Percentiles rank a stretch among this genome's conserved stretches.
phyloP scores from a whole-genome alignment of 1,140 invertebrate species.

The Drosophila erecta region DNA sequence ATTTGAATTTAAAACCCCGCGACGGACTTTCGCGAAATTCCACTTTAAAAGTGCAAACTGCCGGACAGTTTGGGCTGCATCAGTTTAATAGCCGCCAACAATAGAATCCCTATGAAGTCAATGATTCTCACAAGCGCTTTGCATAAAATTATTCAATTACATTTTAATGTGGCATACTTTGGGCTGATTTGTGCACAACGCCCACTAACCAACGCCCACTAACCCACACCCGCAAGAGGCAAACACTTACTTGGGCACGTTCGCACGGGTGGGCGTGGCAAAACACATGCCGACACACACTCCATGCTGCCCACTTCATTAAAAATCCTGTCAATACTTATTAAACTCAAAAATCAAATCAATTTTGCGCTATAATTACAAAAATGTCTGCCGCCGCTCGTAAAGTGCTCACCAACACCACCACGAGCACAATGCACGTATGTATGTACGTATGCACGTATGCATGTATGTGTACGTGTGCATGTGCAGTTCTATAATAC shows the following conservation, averaged over 20 bases:
- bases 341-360: slow-evolving; percentile 82
- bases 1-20: slow-evolving; percentile 2
- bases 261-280: slow-evolving; percentile 13
- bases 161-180: slow-evolving; percentile 54
- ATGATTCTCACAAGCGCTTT: slow-evolving; percentile 37
- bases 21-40: not conserved
- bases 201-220: not conserved
- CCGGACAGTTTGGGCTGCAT: not conserved
- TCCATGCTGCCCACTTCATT: slow-evolving; percentile 56
- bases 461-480: not conserved
- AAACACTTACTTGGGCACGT: slow-evolving; percentile 32
- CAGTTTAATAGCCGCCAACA: slow-evolving; percentile 37
- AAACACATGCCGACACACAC: not conserved
- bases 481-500: slow-evolving; percentile 4
- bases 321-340: slow-evolving; percentile 82
- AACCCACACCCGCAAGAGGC: not conserved
- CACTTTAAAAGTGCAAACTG: slow-evolving; percentile 13
- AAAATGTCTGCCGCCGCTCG: slow-evolving; percentile 74
- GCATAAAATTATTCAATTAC: slow-evolving; percentile 61
- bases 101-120: slow-evolving; percentile 9
- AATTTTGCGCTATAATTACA: slow-evolving; percentile 81
- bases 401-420: slow-evolving; percentile 63
- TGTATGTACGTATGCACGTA: not conserved
- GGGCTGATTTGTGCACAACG: slow-evolving; percentile 25
- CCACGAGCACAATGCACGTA: slow-evolving; percentile 9